Base-by-base conservation (phyloP, 2,113 vertebrate species). In the Balaenoptera acutorostrata region DNA sequence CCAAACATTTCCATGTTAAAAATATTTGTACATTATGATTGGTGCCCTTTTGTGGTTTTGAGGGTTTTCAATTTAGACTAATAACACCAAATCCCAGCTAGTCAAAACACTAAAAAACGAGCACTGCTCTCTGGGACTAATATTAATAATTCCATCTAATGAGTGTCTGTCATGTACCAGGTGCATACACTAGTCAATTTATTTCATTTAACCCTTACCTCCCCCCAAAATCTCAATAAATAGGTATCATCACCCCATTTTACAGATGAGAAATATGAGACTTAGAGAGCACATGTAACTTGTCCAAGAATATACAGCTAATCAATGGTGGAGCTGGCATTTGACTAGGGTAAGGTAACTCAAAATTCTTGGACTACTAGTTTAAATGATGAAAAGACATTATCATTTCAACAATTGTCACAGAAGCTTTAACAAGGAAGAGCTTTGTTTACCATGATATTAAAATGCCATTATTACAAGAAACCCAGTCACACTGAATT, bases 1-100 rank as follows among this genome's bases (percentile, higher is more conserved):
- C 84, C 83, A 90, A 88, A 83, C 41, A 95, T 68, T n/a, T 71
- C 14, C 23, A 80, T 72, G 18, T 74, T 88, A 68, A 95, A 93
- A 86, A 90, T 84, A 94, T 68, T 94, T 75, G 2, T 84, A 33
- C 9, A 33, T 87, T 89, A 77, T 86, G 33, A 96, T 64, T 29
- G 12, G 17, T 55, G n/a, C 10, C 61, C 39, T 81, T 72, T 82
- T 66, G 12, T 83, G 57, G 25, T 64, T 68, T 27, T 78, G 27
- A 94, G 25, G 87, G 36, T 83, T 97, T 96, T 87, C 12, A 86
- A 31, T 64, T 93, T 25, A 85, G 57, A 93, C 72, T 90, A 75
- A 49, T 92, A 89, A 93, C 49, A 85, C 55, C 63, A 90, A 88
- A 90, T 55, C 20, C 33, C 15, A 93, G 39, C 6, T 85, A 95